A percentile compares a stretch with the other conserved stretches of the same genome.
phyloP scores from a whole-genome alignment of 2,888 invertebrate species.

The Microplitis deprimator region DNA sequence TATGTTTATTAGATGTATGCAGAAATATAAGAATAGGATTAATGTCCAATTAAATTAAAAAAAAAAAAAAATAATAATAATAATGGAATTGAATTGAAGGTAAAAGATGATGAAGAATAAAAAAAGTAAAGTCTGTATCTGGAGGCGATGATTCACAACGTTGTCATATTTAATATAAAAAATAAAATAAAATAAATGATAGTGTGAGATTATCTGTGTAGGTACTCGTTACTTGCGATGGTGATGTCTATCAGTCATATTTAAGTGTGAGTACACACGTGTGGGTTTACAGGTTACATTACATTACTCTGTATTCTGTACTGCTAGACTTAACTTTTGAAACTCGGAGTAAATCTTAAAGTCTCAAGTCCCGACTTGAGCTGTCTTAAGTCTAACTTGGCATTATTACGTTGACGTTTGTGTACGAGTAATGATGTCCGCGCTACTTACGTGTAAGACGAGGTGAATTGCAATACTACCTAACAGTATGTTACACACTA shows the following conservation, averaged over 20 bases:
- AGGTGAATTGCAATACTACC: not conserved
- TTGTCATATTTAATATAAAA: slow-evolving; percentile 14
- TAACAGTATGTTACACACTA: too few relatives aligned
- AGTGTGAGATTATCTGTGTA: slow-evolving; percentile 33
- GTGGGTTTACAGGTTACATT: not conserved
- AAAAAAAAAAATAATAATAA: not conserved
- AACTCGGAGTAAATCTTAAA: not conserved
- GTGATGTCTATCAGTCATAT: slow-evolving; percentile 36
- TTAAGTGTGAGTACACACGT: slow-evolving; percentile 28
- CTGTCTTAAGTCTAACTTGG: not conserved
- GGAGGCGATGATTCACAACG: slow-evolving; percentile 52
- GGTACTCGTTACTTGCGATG: slow-evolving; percentile 30
- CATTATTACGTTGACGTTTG: slow-evolving; percentile 19
- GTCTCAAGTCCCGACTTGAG: not conserved
- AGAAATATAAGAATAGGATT: not conserved
- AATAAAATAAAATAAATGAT: slow-evolving; percentile 28
- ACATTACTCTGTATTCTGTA: not conserved
- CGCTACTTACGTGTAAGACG: not conserved
- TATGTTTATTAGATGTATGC: not conserved
- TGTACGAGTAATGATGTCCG: not conserved
- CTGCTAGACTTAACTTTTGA: not conserved
- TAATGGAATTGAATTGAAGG: not conserved
- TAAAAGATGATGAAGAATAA: not conserved
- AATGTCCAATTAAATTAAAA: not conserved
- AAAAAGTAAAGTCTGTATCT: slow-evolving; percentile 41